phyloP scores from a whole-genome alignment of 2,797 vertebrate genomes.

The Microctenopoma steveboyesi region DNA sequence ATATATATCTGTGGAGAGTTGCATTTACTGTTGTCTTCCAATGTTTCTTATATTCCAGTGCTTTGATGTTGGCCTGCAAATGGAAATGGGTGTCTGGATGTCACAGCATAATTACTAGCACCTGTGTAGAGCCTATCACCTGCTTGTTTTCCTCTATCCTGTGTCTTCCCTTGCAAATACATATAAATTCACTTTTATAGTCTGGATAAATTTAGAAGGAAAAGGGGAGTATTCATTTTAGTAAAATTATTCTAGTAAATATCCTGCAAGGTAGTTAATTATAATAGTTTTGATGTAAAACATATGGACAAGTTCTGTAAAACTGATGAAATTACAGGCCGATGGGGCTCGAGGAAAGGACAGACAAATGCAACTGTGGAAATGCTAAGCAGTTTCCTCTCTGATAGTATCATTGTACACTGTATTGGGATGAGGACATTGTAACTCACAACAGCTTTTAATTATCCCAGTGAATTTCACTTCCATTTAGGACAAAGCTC shows the following conservation, averaged over 20 bases:
- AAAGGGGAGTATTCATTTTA: conserved; percentile 32
- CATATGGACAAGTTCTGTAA: conserved; percentile 44
- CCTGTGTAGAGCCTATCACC: conserved; percentile 46
- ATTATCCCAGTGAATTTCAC: conserved; percentile 65
- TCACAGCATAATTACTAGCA: conserved; percentile 66
- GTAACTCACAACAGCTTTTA: conserved; percentile 50
- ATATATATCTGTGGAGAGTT: conserved; percentile 49
- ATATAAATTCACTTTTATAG: conserved; percentile 28
- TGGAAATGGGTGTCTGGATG: conserved; percentile 69
- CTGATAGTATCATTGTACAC: conserved; percentile 52
- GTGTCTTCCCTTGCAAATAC: conserved; percentile 32
- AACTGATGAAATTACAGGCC: conserved; percentile 47
- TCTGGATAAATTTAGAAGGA: conserved; percentile 31
- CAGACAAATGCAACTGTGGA: conserved; percentile 46
- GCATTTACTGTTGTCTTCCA: conserved; percentile 51
- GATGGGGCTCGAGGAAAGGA: conserved; percentile 50
- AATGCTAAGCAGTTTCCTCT: conserved; percentile 43
- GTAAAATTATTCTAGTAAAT: conserved; percentile 35
- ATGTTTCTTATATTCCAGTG: conserved; percentile 56
- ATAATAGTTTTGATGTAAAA: conserved; percentile 48
- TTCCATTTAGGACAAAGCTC: conserved; percentile 69
- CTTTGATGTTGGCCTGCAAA: conserved; percentile 74
- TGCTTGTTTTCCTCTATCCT: conserved; percentile 36
- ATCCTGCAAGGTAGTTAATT: conserved; percentile 40
- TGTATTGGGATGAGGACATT: conserved; percentile 60